Evolutionary conservation across 1,140 invertebrate species (phyloP).

Genomic region (Pentalonia nigronervosa): DNA sequence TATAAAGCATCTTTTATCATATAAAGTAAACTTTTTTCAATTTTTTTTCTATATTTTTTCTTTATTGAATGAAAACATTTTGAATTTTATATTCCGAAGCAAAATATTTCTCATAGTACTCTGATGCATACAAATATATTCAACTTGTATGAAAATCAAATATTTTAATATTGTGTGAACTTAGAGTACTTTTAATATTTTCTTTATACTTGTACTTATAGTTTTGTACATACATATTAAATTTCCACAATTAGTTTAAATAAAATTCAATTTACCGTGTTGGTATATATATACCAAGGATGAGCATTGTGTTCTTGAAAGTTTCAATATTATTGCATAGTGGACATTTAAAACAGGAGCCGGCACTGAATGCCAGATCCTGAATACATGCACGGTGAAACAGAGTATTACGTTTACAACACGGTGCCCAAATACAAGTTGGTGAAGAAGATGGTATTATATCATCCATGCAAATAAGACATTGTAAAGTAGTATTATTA

Average conservation of each 20-base stretch:
- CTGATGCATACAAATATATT: too few species aligned
- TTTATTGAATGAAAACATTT: too few species aligned
- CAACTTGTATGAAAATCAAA: too few species aligned
- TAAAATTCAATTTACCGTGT: constrained; percentile 66
- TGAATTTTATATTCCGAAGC: too few species aligned
- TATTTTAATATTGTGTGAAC: too few species aligned
- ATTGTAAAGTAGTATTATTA: constrained; percentile 61
- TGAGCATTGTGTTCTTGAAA: constrained; percentile 70
- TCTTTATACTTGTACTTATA: background rate
- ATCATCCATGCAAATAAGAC: constrained; percentile 69
- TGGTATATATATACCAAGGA: constrained; percentile 73
- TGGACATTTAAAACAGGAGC: constrained; percentile 76
- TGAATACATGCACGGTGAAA: constrained; percentile 72
- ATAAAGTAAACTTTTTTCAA: too few species aligned
- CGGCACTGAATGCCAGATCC: constrained; percentile 71
- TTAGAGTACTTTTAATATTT: background rate
- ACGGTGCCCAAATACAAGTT: constrained; percentile 69
- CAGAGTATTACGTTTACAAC: constrained; percentile 71
- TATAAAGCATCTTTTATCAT: too few species aligned
- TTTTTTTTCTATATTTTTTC: too few species aligned
- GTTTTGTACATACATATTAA: background rate
- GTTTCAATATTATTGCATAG: constrained; percentile 71
- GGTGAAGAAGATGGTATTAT: constrained; percentile 64
- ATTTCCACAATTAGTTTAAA: background rate
- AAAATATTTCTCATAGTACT: too few species aligned